Percentiles rank a stretch among this genome's conserved stretches.
Evolutionary conservation across 2,113 vertebrate genomes (phyloP).

Genomic region (Promerops cafer): DNA sequence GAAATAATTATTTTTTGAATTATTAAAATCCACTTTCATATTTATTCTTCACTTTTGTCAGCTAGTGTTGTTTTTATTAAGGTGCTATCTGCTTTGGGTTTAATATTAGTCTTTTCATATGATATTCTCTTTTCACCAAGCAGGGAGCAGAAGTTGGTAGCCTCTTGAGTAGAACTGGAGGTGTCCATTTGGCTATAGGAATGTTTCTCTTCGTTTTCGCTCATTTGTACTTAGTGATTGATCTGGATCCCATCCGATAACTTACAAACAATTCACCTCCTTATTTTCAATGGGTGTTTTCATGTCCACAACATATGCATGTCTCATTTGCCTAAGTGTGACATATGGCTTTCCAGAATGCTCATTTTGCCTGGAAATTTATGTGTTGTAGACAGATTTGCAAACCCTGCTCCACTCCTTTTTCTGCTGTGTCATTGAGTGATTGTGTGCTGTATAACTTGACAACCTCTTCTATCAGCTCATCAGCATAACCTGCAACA

Average conservation of each 20-base stretch:
- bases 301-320: slow-evolving; percentile 3
- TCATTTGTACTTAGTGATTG: not conserved
- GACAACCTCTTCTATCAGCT: slow-evolving; percentile 55
- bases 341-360: slow-evolving; percentile 2
- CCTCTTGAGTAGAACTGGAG: not conserved
- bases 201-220: not conserved
- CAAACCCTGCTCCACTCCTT: not conserved
- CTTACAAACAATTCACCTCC: not conserved
- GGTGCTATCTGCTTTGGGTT: not conserved
- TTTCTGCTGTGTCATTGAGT: slow-evolving; percentile 30
- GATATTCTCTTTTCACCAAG: not conserved
- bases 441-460: slow-evolving; percentile 39
- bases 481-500: slow-evolving; percentile 47
- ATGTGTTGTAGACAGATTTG: not conserved
- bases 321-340: slow-evolving; percentile 45
- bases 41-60: not conserved
- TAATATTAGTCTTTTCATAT: not conserved
- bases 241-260: not conserved
- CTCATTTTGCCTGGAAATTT: slow-evolving; percentile 12
- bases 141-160: not conserved
- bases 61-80: not conserved
- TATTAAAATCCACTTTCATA: not conserved
- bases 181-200: not conserved
- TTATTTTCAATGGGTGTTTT: not conserved
- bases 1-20: not conserved